phyloP scores from a whole-genome alignment of 2,113 vertebrate genomes.

The Tiliqua scincoides region DNA sequence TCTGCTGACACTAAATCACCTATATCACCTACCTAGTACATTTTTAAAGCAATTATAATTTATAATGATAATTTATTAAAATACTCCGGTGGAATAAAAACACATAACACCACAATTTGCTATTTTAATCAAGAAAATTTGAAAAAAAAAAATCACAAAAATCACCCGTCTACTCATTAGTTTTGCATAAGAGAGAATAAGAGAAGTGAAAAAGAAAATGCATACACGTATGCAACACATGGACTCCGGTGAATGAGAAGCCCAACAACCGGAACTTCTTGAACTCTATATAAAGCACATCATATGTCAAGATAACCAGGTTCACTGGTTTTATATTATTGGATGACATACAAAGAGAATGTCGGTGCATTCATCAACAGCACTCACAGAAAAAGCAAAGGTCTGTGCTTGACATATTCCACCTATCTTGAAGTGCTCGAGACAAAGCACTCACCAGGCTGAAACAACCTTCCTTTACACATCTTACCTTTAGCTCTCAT shows the following conservation, averaged over 20 bases:
- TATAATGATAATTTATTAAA: no score
- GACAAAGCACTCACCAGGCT: not conserved
- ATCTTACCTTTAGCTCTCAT: not conserved
- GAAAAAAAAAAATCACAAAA: no score
- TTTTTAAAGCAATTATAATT: no score
- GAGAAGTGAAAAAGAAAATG: not conserved
- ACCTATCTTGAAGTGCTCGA: not conserved
- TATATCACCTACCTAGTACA: no score
- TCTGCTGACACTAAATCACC: no score
- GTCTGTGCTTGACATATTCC: not conserved
- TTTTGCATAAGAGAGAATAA: not conserved
- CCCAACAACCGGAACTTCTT: not conserved
- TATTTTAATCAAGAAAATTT: no score
- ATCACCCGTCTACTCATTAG: no score
- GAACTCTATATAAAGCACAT: constrained; percentile 5
- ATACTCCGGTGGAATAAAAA: no score
- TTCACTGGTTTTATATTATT: constrained; percentile 18
- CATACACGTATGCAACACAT: not conserved
- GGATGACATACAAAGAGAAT: not conserved
- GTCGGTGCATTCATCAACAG: not conserved
- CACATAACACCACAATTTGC: no score
- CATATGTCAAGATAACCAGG: constrained; percentile 15
- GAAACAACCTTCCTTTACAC: not conserved
- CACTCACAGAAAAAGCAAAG: not conserved
- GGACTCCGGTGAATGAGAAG: not conserved